Percentiles rank a stretch among this genome's conserved stretches.
These are phyloP conservation scores for Oceanodroma tethys DNA, from an alignment of 2,113 vertebrate genomes.

Conservation along the genomic window DNA sequence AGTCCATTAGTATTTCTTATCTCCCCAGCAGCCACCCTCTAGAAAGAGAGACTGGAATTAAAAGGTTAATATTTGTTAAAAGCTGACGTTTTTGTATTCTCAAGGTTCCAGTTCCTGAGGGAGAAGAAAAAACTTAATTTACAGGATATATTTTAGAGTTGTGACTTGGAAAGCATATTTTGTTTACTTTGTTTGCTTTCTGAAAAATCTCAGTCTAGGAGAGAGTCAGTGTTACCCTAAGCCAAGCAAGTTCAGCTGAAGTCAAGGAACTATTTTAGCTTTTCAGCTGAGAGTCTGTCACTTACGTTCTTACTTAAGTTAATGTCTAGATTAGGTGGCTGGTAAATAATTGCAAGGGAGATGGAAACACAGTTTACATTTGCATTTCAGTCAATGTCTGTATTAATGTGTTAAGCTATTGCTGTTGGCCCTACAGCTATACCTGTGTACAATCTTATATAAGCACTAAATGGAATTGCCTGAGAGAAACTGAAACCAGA, in stretches of 20 bases:
- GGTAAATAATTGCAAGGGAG: background rate
- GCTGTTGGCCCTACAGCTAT: background rate
- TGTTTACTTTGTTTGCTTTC: conserved; percentile 16
- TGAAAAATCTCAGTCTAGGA: background rate
- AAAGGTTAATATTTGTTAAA: conserved; percentile 65
- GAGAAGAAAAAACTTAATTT: background rate
- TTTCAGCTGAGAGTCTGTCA: background rate
- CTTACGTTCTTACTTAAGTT: background rate
- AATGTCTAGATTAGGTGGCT: conserved; percentile 3
- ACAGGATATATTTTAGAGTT: background rate
- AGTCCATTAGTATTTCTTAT: conserved; percentile 26
- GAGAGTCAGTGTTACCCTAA: background rate
- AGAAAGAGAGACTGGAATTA: conserved; percentile 42
- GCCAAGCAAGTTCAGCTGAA: background rate
- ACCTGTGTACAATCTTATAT: background rate
- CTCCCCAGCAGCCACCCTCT: background rate
- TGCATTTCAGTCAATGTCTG: background rate
- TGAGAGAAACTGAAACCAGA: background rate
- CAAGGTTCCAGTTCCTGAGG: background rate
- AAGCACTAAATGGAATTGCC: background rate
- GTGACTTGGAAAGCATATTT: conserved; percentile 4
- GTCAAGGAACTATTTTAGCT: background rate
- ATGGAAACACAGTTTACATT: background rate
- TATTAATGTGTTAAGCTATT: background rate
- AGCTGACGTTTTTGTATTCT: conserved; percentile 14